These are phyloP conservation scores for Coluber constrictor DNA, from an alignment of 2,797 vertebrate species.

Conservation along the genomic window DNA sequence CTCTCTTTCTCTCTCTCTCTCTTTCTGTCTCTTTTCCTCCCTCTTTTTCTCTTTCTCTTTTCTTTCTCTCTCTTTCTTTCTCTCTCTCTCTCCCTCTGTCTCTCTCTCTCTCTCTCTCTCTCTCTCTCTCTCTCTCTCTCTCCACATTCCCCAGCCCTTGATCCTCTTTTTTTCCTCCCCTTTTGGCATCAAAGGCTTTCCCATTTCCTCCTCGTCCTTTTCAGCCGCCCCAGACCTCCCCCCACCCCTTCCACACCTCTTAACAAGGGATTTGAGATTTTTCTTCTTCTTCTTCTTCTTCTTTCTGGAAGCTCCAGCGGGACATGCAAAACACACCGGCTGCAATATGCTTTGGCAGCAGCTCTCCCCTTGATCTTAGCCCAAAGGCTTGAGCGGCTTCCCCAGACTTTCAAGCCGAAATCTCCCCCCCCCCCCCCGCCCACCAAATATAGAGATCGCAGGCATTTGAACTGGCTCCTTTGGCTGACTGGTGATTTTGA, in stretches of 20 bases:
- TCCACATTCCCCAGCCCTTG: background rate
- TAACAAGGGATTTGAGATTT: background rate
- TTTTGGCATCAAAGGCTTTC: too few species aligned
- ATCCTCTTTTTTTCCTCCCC: background rate
- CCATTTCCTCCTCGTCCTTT: background rate
- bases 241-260: too few species aligned
- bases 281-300: too few species aligned
- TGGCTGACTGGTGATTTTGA: background rate
- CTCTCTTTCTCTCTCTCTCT: rapidly evolving
- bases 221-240: too few species aligned
- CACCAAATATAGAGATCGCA: background rate
- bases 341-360: background rate
- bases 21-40: rapidly evolving
- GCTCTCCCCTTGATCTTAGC: background rate
- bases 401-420: background rate
- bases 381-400: background rate
- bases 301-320: background rate
- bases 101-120: rapidly evolving
- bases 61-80: too few species aligned
- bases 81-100: rapidly evolving
- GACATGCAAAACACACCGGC: background rate
- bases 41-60: rapidly evolving
- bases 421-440: background rate
- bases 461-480: too few species aligned
- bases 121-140: too few species aligned